These are phyloP conservation scores for Trissolcus japonicus DNA, from an alignment of 2,888 invertebrate genomes.

Conservation along the genomic window DNA sequence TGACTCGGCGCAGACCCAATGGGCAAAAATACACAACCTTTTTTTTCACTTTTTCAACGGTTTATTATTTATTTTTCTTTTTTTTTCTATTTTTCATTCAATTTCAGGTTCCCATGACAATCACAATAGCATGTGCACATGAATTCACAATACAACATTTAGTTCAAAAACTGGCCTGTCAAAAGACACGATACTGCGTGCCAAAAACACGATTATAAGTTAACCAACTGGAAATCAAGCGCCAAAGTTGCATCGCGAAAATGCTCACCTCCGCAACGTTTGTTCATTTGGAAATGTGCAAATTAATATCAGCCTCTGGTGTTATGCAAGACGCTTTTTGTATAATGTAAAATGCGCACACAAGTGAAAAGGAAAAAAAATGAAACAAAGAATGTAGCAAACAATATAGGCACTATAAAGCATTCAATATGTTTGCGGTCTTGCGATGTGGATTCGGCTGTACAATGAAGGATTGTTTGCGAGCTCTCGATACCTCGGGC, in stretches of 20 bases:
- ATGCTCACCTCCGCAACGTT: neutral
- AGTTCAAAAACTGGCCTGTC: no score
- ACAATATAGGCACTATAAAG: conserved; percentile 14
- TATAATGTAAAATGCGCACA: conserved; percentile 12
- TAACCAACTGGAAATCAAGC: neutral
- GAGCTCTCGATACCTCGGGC: conserved; percentile 55
- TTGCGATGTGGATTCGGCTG: conserved; percentile 62
- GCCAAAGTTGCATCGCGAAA: conserved; percentile 11
- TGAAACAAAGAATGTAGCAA: conserved; percentile 21
- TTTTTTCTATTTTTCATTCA: no score
- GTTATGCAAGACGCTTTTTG: conserved; percentile 25
- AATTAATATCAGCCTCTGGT: conserved; percentile 10
- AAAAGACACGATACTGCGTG: neutral
- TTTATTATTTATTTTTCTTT: no score
- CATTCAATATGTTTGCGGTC: conserved; percentile 58
- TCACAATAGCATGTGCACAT: no score
- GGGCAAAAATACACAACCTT: neutral
- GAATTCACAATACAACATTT: no score
- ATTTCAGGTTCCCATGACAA: no score
- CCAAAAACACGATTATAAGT: conserved; percentile 24
- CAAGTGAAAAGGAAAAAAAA: conserved; percentile 29
- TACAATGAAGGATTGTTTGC: conserved; percentile 66
- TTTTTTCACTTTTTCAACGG: neutral
- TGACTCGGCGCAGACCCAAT: neutral
- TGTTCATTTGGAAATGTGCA: conserved; percentile 25